phyloP scores from a whole-genome alignment of 2,797 vertebrate genomes.

The Darevskia nairensis region DNA sequence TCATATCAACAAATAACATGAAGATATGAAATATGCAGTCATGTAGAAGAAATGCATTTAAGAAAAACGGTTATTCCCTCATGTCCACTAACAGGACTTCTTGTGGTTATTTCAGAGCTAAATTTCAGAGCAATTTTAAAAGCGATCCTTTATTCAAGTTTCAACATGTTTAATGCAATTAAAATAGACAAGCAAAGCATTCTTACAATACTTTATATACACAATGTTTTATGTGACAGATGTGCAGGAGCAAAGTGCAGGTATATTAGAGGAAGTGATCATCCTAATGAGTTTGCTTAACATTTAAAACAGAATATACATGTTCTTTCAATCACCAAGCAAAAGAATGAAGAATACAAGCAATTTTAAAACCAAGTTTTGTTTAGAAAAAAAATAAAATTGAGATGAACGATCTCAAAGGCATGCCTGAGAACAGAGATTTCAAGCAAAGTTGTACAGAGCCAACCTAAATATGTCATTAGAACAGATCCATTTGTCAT shows the following conservation, averaged over 20 bases:
- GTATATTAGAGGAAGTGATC: not conserved
- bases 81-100: not conserved
- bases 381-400: no score
- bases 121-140: not conserved
- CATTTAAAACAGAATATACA: not conserved
- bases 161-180: constrained; percentile 6
- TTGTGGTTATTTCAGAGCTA: not conserved
- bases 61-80: not conserved
- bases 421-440: not conserved
- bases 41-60: not conserved
- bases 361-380: not conserved
- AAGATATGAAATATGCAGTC: not conserved
- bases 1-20: not conserved
- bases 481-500: constrained; percentile 80
- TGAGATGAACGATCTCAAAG: not conserved
- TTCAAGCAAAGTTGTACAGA: constrained; percentile 78
- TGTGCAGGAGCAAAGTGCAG: not conserved
- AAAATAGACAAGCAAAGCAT: not conserved
- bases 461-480: constrained; percentile 85
- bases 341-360: not conserved
- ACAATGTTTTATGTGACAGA: constrained; percentile 6
- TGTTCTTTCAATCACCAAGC: not conserved
- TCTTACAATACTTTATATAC: not conserved
- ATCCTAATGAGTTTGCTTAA: not conserved
- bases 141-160: not conserved